Base-by-base conservation (phyloP, 1,140 invertebrate species). In the Drosophila melanogaster region DNA sequence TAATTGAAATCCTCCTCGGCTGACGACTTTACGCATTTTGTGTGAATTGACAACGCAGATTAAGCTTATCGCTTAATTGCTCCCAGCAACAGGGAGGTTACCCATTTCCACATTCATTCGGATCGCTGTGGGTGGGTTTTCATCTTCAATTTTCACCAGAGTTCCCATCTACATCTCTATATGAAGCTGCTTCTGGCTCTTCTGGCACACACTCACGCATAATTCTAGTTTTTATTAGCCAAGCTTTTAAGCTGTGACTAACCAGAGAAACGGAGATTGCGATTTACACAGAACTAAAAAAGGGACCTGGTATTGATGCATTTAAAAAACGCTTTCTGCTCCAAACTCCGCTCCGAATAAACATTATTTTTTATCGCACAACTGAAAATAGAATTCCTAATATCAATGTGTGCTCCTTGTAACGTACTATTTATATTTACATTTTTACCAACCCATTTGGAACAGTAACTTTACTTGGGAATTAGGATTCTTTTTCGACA, bases 31-130 rank as follows among this genome's bases (percentile, higher is more conserved):
- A 83, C 83, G 83, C 79, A 89, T 77, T 87, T 70, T 79, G 76
- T 83, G 79, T 70, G 78, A 87, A 85, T 87, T 85, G 81, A 76
- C 78, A 87, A 78, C 51, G 50, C 37, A 87, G 83, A 87, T 87
- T 79, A 89, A 59, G 79, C 83, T 89, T 89, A 87, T 87, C 83
- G 79, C 79, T 87, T 87, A 87, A 87, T 87, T 89, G 83, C 84
- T 66, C 47, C 56, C 65, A 87, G 83, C 79, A 87, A 87, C 84
- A 79, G 79, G 83, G 80, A 67, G 40, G 51, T 46, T 19, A 12
- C 17, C 5, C 8, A 40, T 35, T 37, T 37, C 12, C 35, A 11
- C 10, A 12, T 10, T 8, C 55, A 38, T 46, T 26, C 50, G 12
- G 30, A 30, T 57, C 35, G 19, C 33, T 46, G 38, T 38, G 19